Evolutionary conservation across 1,140 invertebrate genomes (phyloP).

Genomic region (Ceratosolen fusciceps): DNA sequence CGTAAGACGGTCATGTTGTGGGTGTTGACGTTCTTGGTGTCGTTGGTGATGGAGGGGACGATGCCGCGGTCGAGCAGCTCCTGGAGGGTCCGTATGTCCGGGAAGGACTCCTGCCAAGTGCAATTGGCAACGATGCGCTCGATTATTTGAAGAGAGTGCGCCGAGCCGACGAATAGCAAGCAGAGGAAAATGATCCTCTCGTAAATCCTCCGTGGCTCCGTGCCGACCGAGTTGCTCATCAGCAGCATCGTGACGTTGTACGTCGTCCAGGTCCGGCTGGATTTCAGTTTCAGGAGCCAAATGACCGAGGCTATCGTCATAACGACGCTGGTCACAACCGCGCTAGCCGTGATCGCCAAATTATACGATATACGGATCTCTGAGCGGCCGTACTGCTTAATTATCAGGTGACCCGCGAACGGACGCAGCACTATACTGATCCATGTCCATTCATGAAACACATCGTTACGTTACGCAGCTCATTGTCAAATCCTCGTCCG

Average conservation of each 20-base stretch:
- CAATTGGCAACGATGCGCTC: not conserved
- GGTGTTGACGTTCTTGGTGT: not conserved
- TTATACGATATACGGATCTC: not conserved
- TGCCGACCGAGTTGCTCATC: not conserved
- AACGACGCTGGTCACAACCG: not conserved
- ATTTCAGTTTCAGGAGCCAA: slow-evolving; percentile 8
- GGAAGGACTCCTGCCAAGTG: not conserved
- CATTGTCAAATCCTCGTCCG: too few species aligned
- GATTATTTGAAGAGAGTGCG: not conserved
- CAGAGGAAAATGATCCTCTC: not conserved
- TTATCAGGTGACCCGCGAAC: slow-evolving; percentile 13
- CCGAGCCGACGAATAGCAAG: not conserved
- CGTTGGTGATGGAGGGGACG: not conserved
- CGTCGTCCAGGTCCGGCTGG: not conserved
- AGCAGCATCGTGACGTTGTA: slow-evolving; percentile 7
- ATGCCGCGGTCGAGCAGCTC: slow-evolving; percentile 8
- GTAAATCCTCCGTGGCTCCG: not conserved
- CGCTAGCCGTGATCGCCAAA: not conserved
- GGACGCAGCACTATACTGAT: not conserved
- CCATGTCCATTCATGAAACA: not conserved
- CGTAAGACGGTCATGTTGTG: not conserved
- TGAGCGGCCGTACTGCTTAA: not conserved
- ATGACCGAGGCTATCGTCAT: not conserved
- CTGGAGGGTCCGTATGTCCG: not conserved
- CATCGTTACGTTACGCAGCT: too few species aligned